Evolutionary conservation across 2,113 vertebrate genomes (phyloP), one percentile per base, ranked within the genome.

Genomic region (Pachypanchax playfairii): DNA sequence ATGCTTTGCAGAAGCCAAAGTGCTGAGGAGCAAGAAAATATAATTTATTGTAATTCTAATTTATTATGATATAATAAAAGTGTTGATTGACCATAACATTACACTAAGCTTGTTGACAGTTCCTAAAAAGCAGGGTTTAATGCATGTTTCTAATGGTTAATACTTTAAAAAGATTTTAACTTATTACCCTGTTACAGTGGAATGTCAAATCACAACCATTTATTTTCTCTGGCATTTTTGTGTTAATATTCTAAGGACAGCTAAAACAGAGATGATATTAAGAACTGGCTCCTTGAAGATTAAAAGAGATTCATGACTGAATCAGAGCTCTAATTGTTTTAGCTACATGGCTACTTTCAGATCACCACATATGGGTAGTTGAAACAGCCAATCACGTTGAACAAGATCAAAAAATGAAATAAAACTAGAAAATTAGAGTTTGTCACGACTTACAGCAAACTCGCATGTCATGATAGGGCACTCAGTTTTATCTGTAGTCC

Each of bases 1-100:
- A 66, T 0, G 33, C 86, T 65, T 65, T 85, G 56, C 92, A 93
- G 78, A 90, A 82, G 50, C 92, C 92, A 50, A 90, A 91, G 82
- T 93, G 92, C 92, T 93, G 56, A 57, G 28, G 62, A 67, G 0
- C 17, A 71, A 60, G 13, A 58, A 31, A 1, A n/a, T 13, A 14
- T 1, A 36, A 13, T 36, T 36, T 14, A 11, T 33, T 33, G 31
- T 33, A 13, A 2, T 36, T 36, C 14, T 3, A 36, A n/a, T n/a
- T n/a, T n/a, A 3, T 14, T 2, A 36, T 36, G 12, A 11, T 36
- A 3, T 36, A 14, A 36, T 14, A 14, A 36, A 3, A 13, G 35
- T 2, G 35, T 14, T 36, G 11, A 14, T 14, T 36, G 35, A 36
- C 14, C 35, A 36, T 14, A 2, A 36, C 31, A 33, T 11, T 33